Evolutionary conservation across 2,797 vertebrate species (phyloP), one percentile per base, ranked within the genome.

Genomic region (Sciurus vulgaris): DNA sequence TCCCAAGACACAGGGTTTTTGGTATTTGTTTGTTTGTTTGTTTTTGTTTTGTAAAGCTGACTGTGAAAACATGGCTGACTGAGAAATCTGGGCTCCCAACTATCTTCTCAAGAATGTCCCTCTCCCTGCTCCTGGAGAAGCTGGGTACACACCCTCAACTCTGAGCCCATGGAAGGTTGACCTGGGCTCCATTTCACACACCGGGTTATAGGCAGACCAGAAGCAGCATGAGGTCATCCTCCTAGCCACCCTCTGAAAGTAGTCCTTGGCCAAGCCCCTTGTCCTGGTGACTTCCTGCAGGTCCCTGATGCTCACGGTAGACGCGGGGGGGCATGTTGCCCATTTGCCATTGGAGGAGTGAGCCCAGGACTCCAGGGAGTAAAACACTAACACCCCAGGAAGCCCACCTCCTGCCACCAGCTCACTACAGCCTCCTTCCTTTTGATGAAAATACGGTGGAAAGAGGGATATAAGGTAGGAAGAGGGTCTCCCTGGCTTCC

Each of bases 271-370:
- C 17, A 11, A 78, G 20, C 12, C 8, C 11, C 35, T 2, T 3
- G 26, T 30, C 17, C 69, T 63, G 47, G 26, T 41, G 35, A 9
- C 56, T 44, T 38, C 56, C 63, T 54, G 38, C 7, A 59, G 17
- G 12, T 15, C 26, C 1, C 26, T 15, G 51, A 2, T 7, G 5
- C 30, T 56, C 28, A 0, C 33, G 47, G 24, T 41, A 73, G 44
- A 70, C 24, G 44, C 38, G 24, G 7, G 33, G 35, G 12, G 30
- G 20, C 63, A 1, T 4, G 54, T 3, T 1, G 24, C 24, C 44
- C 30, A 11, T 3, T 4, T 33, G 51, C 22, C 17, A 22, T 28
- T 0, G 20, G 24, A 51, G 56, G 3, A 26, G 0, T 13, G 11
- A 82, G 18, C 30, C 47, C 7, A 38, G 44, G 3, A 41, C 5